These are phyloP conservation scores for Stictonetta naevosa DNA, from an alignment of 2,113 vertebrate species.

Conservation along the genomic window DNA sequence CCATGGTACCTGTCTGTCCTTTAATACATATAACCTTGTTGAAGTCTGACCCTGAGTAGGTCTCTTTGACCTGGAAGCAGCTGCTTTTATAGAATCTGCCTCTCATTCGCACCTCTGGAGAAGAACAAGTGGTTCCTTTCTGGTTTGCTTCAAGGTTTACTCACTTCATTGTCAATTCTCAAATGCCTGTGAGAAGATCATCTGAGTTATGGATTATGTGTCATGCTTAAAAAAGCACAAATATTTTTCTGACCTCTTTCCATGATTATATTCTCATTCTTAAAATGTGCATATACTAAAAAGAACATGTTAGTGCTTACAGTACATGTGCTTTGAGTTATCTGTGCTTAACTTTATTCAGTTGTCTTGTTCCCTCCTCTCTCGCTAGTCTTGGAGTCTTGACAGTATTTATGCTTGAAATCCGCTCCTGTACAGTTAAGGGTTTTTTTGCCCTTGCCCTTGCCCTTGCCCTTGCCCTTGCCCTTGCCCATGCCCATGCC, in stretches of 20 bases:
- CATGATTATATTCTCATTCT: not conserved
- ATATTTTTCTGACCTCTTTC: not conserved
- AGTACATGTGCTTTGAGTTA: not conserved
- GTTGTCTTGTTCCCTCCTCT: not conserved
- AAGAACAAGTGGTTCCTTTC: not conserved
- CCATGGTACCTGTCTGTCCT: not conserved
- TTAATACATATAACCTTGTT: not conserved
- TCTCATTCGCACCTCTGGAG: not conserved
- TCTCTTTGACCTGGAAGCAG: not conserved
- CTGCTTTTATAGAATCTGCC: not conserved
- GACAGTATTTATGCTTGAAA: not conserved
- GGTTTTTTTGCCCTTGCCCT: not conserved
- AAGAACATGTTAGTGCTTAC: not conserved
- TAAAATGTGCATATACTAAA: not conserved
- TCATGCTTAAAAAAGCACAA: not conserved
- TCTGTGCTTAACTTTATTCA: not conserved
- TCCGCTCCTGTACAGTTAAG: not conserved
- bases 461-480: no score
- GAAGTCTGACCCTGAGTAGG: not conserved
- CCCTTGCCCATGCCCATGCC: no score
- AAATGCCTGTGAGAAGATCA: conserved; percentile 25
- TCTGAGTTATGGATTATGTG: conserved; percentile 8
- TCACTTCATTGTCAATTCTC: not conserved
- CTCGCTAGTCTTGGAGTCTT: not conserved
- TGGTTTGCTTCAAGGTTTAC: not conserved